Percentiles rank a stretch among this genome's conserved stretches.
These are phyloP conservation scores for Podarcis cretensis DNA, from an alignment of 2,113 vertebrate genomes.

Conservation along the genomic window DNA sequence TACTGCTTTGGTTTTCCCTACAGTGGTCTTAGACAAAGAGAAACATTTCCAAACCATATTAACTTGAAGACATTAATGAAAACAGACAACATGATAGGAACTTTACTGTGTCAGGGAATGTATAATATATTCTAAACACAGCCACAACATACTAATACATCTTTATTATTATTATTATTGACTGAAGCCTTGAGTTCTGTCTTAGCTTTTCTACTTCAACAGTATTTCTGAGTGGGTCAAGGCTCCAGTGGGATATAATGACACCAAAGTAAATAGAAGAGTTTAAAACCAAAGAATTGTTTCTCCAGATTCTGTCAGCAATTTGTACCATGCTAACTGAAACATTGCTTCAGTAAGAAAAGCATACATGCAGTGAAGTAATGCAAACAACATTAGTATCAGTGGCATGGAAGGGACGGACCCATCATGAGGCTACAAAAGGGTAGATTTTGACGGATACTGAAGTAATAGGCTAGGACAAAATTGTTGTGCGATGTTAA, in stretches of 20 bases:
- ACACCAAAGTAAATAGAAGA: conserved; percentile 26
- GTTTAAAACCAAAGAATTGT: conserved; percentile 38
- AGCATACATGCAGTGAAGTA: conserved; percentile 21
- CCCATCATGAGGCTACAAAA: background rate
- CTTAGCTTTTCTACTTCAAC: conserved; percentile 49
- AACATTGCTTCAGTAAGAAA: conserved; percentile 41
- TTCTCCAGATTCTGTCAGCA: conserved; percentile 42
- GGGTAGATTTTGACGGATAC: background rate
- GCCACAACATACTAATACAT: conserved; percentile 42
- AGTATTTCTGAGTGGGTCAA: conserved; percentile 33
- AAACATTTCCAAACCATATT: conserved; percentile 58
- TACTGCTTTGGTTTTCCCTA: conserved; percentile 45
- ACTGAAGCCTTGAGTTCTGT: conserved; percentile 39
- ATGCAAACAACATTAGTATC: conserved; percentile 10
- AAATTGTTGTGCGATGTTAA: background rate
- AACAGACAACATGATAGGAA: conserved; percentile 44
- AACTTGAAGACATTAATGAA: conserved; percentile 42
- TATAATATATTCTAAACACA: conserved; percentile 41
- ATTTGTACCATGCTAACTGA: conserved; percentile 43
- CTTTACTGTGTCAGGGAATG: conserved; percentile 38
- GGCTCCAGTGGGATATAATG: conserved; percentile 33
- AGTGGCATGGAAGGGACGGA: conserved; percentile 1
- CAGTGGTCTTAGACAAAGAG: conserved; percentile 43
- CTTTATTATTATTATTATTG: conserved; percentile 46
- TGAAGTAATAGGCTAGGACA: background rate